These are phyloP conservation scores for Poeciliopsis turrubarensis DNA, from an alignment of 2,113 vertebrate genomes.

Conservation along the genomic window DNA sequence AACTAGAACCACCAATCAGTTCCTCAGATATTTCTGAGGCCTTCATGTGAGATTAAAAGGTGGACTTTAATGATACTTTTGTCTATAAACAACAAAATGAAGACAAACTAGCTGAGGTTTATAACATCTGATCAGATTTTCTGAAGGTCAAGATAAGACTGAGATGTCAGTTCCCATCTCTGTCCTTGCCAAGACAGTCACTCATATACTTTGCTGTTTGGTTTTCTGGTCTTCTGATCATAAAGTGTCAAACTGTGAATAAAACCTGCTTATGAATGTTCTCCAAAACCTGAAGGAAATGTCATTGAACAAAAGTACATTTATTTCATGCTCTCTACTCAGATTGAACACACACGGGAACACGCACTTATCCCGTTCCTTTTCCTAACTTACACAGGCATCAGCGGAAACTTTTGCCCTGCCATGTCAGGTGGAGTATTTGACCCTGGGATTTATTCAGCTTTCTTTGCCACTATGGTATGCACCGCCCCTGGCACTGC, in stretches of 20 bases:
- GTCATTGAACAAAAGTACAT: too few species aligned
- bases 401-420: conserved; percentile 27
- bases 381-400: conserved; percentile 17
- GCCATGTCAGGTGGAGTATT: conserved; percentile 56
- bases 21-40: neutral
- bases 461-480: conserved; percentile 46
- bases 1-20: neutral
- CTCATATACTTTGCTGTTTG: neutral
- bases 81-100: neutral
- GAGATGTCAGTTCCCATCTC: too few species aligned
- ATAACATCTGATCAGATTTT: neutral
- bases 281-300: too few species aligned
- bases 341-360: neutral
- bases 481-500: conserved; percentile 41
- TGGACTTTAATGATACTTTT: neutral
- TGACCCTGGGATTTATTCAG: conserved; percentile 74
- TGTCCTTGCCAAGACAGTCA: neutral
- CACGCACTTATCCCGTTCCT: neutral
- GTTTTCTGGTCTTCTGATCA: too few species aligned
- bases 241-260: too few species aligned
- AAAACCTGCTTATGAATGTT: too few species aligned
- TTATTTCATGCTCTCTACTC: neutral
- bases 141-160: too few species aligned
- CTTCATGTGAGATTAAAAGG: neutral
- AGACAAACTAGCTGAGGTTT: neutral